Base-by-base conservation (phyloP, 2,888 invertebrate genomes). In the Heliconius ismenius region DNA sequence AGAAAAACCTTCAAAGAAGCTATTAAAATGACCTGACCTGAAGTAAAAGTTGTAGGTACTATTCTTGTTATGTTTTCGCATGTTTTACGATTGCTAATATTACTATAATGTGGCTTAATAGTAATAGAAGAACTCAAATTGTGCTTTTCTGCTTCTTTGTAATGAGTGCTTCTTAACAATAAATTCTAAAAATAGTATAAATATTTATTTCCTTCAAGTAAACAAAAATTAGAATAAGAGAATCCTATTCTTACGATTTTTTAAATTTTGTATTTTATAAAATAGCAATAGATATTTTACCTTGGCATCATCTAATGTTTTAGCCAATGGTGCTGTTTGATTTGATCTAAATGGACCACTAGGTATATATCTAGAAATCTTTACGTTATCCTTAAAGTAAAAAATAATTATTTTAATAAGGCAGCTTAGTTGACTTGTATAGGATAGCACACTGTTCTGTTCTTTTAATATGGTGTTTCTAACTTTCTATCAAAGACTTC, bases 251-350 rank as follows among this genome's bases (percentile, higher is more conserved):
- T 21, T 54, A 21, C 21, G 28, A 10, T 26, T 26, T 62, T 32
- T 32, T 63, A 11, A 1, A 28, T n/a, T 64, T 32, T 68, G 36
- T 43, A 9, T 24, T 3, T 69, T 54, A 58, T 58, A 13, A 60
- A 32, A 15, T 72, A 24, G 15, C 39, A 39, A 18, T 11, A 72
- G 3, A 60, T 26, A 43, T 26, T 74, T 36, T 82, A 92, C 93
- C 83, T 86, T 89, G 28, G 91, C 92, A 80, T 92, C 93, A 79
- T 87, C 86, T 26, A 92, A 86, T 58, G 86, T 90, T 85, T 87
- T 91, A 64, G 91, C 89, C 1, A 88, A 79, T 39, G 90, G 90
- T 36, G 86, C 90, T 28, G 86, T 86, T 82, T 90, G 90, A 58
- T 87, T 86, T 49, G 89, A 86, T n/a, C 88, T 84, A 78, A 88